A percentile compares a stretch with the other conserved stretches of the same genome.
Evolutionary conservation across 2,888 invertebrate genomes (phyloP).

Genomic region (Caradrina kadenii): DNA sequence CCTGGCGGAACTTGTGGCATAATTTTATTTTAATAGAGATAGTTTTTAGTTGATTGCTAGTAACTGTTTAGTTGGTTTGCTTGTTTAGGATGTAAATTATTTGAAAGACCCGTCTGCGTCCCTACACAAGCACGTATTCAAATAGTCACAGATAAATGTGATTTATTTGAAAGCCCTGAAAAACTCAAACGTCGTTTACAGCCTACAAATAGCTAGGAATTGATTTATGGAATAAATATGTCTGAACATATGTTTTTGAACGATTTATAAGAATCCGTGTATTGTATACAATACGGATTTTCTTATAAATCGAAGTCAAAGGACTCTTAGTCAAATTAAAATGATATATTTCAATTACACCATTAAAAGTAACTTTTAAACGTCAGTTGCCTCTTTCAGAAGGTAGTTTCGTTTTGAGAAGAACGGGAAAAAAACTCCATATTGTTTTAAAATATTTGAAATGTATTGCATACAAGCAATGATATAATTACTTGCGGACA

Average conservation of each 20-base stretch:
- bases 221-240: background rate
- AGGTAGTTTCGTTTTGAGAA: too few species aligned
- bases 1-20: constrained; percentile 24
- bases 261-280: background rate
- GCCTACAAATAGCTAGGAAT: background rate
- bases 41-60: constrained; percentile 34
- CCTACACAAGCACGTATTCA: background rate
- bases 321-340: too few species aligned
- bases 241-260: background rate
- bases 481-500: too few species aligned
- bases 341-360: background rate
- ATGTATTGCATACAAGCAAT: too few species aligned
- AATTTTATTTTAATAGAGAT: constrained; percentile 49
- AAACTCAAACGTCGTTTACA: background rate
- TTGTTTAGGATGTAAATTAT: constrained; percentile 11
- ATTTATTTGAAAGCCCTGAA: background rate
- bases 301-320: too few species aligned
- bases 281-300: too few species aligned
- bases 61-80: constrained; percentile 13
- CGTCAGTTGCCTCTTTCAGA: too few species aligned
- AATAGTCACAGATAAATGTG: background rate
- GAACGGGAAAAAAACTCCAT: too few species aligned
- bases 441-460: too few species aligned
- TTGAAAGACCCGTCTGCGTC: background rate
- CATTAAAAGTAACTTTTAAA: too few species aligned